phyloP scores from a whole-genome alignment of 2,888 invertebrate species.

The Phyllotreta striolata region DNA sequence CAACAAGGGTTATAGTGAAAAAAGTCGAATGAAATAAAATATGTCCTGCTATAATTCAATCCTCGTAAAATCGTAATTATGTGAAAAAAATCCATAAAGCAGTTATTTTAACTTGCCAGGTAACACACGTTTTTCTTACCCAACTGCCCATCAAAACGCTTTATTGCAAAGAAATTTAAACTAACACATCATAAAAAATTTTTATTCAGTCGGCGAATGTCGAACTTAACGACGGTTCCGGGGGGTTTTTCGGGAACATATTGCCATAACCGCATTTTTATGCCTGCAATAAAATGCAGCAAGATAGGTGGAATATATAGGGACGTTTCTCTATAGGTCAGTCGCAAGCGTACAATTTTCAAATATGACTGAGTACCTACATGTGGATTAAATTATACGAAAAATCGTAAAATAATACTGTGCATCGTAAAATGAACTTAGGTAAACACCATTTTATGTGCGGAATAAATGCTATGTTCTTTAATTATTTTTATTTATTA shows the following conservation, averaged over 20 bases:
- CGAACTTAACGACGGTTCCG: conserved; percentile 6
- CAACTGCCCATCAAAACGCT: neutral
- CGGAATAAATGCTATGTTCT: too few relatives aligned
- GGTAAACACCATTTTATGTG: too few relatives aligned
- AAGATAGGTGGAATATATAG: conserved; percentile 4
- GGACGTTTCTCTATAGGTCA: neutral
- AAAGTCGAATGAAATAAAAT: too few relatives aligned
- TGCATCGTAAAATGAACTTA: too few relatives aligned
- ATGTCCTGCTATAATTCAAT: too few relatives aligned
- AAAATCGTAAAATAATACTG: too few relatives aligned
- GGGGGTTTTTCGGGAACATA: conserved; percentile 12
- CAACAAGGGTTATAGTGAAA: too few relatives aligned
- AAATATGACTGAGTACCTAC: neutral
- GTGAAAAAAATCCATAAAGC: too few relatives aligned
- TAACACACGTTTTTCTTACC: neutral
- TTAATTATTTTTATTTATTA: too few relatives aligned
- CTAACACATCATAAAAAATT: conserved; percentile 14
- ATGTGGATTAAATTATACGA: too few relatives aligned
- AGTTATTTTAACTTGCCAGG: too few relatives aligned
- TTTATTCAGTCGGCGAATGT: conserved; percentile 9
- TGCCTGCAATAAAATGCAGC: conserved; percentile 13
- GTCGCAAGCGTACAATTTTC: neutral
- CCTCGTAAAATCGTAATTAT: too few relatives aligned
- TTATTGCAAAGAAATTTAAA: conserved; percentile 12
- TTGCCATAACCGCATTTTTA: conserved; percentile 17